Conservation (phyloP, 2,797 vertebrate species). For the Lepilemur septentrionalis region DNA sequence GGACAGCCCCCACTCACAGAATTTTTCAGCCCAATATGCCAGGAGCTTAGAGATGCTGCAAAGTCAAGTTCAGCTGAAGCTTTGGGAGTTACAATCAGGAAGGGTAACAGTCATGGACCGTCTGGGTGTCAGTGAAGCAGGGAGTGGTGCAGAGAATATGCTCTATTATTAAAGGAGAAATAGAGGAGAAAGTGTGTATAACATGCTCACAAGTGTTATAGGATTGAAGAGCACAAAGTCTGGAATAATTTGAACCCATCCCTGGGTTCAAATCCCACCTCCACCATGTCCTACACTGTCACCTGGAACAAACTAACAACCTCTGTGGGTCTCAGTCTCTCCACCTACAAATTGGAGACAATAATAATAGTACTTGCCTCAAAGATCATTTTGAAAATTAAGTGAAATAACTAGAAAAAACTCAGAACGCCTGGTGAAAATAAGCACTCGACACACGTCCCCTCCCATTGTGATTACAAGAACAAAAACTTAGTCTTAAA, state of each 20-base stretch:
- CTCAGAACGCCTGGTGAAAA: background rate
- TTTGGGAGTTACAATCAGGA: background rate
- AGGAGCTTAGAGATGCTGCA: background rate
- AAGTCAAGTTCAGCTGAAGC: background rate
- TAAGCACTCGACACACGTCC: accelerated
- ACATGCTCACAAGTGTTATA: accelerated
- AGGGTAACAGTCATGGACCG: no score
- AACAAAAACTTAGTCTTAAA: background rate
- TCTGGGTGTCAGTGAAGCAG: background rate
- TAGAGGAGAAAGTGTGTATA: accelerated
- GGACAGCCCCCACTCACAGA: background rate
- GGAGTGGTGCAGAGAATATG: background rate
- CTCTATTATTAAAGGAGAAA: background rate
- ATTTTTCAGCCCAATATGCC: background rate
- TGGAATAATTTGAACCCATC: background rate
- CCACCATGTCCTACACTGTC: accelerated
- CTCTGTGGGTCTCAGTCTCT: background rate
- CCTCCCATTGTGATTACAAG: background rate
- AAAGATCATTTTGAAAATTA: background rate
- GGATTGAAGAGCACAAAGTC: accelerated
- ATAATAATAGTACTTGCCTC: background rate
- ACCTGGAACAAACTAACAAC: background rate
- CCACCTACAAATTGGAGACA: background rate
- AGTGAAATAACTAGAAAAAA: background rate
- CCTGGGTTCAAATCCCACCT: background rate